A percentile compares a stretch with the other conserved stretches of the same genome.
These are phyloP conservation scores for Chaetophractus vellerosus DNA, from an alignment of 2,797 vertebrate genomes.

Conservation along the genomic window DNA sequence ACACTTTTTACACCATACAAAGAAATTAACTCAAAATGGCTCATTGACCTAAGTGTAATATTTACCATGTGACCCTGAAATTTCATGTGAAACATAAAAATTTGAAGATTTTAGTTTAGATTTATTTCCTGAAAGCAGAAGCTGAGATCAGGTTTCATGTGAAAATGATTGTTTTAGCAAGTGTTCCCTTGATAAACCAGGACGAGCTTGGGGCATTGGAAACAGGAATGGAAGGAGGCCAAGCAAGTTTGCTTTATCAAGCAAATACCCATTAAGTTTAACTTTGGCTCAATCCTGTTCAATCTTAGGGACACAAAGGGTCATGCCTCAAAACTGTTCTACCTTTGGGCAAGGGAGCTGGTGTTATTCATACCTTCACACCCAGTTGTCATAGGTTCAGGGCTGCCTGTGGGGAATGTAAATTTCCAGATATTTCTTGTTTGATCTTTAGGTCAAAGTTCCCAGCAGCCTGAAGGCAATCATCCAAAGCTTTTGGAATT, in stretches of 20 bases:
- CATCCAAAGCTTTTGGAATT: neutral
- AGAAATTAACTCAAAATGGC: neutral
- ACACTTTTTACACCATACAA: neutral
- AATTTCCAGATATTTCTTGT: neutral
- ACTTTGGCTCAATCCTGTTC: neutral
- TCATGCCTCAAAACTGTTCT: neutral
- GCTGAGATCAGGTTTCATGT: neutral
- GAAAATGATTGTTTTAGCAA: neutral
- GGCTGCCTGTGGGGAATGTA: neutral
- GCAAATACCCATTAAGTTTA: neutral
- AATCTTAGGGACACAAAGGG: neutral
- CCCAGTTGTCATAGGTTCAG: neutral
- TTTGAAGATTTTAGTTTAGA: neutral
- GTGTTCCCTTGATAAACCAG: neutral
- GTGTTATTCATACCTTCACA: neutral
- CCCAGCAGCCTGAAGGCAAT: neutral
- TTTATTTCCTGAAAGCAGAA: neutral
- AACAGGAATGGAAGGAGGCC: neutral
- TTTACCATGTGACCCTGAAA: neutral
- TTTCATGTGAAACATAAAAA: neutral
- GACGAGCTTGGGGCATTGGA: neutral
- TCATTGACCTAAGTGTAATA: neutral
- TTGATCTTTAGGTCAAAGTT: neutral
- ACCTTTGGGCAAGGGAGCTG: neutral
- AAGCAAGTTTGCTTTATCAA: neutral